Evolutionary conservation across 2,797 vertebrate genomes (phyloP), one percentile per base, ranked within the genome.

Genomic region (Pangasius djambal): DNA sequence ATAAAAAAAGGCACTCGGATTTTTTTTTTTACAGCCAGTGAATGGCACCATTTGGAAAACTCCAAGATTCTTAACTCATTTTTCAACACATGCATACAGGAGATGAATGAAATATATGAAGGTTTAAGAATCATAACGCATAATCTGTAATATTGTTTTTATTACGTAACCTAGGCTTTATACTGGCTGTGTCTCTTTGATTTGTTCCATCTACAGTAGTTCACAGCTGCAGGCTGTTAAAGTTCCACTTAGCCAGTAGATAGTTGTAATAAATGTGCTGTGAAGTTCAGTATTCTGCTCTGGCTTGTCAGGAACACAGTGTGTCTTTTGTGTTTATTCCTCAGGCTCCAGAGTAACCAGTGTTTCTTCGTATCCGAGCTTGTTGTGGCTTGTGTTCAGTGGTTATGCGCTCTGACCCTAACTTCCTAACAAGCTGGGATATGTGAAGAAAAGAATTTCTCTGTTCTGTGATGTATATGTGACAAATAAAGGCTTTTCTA

Each of bases 251-350:
- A 34, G 28, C 25, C 25, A 59, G 4, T 81, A 63, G 28, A 13
- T 59, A 28, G 1, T 57, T 1, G 12, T 79, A 61, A 16, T 57
- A 48, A 67, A 69, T 9, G 16, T 65, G 18, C 25, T 18, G 31
- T 3, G 18, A 10, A 3, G 6, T 28, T 57, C 50, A 74, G 44
- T 63, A 16, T 55, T 89, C 13, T 89, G 91, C 61, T 52, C 31
- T 18, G 48, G 37, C 91, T 89, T 89, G 91, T 86, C 85, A 65
- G 72, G 37, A 81, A 50, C 72, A 67, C 8, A 0, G 50, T 15
- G 37, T 65, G 18, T 61, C 28, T 81, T n/a, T 63, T 83, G 7
- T 81, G 25, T 75, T 61, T 74, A 34, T 15, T 37, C 5, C 18
- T 22, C 22, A 34, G 31, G 8, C n/a, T 25, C 40, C 86, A 65